Percentiles rank a stretch among this genome's conserved stretches.
Evolutionary conservation across 2,113 vertebrate species (phyloP).

Genomic region (Cercocebus atys): DNA sequence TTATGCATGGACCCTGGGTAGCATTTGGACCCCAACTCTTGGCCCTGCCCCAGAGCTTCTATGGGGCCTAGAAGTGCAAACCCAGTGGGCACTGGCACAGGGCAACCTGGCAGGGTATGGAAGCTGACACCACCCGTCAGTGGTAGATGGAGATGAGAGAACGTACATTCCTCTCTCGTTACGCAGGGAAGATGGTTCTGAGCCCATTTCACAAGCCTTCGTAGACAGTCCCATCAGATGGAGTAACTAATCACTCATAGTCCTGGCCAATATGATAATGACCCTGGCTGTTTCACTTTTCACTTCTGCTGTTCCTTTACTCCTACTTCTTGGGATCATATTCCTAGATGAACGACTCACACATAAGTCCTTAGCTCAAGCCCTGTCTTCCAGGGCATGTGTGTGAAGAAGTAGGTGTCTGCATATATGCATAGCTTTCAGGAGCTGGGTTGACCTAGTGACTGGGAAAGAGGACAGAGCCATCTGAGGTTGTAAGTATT

Average conservation of each 20-base stretch:
- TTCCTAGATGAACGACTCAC: neutral
- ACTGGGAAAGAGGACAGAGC: neutral
- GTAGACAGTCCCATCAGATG: neutral
- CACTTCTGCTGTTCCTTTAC: neutral
- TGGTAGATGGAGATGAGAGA: neutral
- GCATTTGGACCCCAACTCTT: neutral
- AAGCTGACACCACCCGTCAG: fast-evolving
- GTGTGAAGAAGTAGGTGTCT: neutral
- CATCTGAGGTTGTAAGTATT: neutral
- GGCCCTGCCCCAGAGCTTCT: neutral
- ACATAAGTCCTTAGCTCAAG: too few relatives aligned
- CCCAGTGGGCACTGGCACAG: fast-evolving
- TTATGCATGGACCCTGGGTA: neutral
- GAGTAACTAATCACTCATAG: fast-evolving
- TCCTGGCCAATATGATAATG: fast-evolving
- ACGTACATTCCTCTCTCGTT: fast-evolving
- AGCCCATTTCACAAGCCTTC: fast-evolving
- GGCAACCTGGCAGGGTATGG: neutral
- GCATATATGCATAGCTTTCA: too few relatives aligned
- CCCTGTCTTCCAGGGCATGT: fast-evolving
- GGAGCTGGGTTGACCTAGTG: neutral
- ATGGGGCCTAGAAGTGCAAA: neutral
- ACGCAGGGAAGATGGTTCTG: neutral
- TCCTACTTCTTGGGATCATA: neutral
- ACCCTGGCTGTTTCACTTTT: fast-evolving